Evolutionary conservation across 2,113 vertebrate genomes (phyloP).

Genomic region (Xyrauchen texanus): DNA sequence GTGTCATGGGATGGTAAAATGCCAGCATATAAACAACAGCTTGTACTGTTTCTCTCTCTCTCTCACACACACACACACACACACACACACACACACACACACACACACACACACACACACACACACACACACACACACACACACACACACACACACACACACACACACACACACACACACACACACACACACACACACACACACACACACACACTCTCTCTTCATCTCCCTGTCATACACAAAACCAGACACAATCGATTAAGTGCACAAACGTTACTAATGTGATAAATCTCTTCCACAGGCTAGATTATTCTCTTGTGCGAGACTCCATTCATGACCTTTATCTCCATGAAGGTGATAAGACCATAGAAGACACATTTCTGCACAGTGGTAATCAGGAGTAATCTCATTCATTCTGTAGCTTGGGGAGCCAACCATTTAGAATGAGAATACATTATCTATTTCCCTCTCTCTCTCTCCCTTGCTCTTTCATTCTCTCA

Average conservation of each 20-base stretch:
- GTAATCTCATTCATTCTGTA: constrained; percentile 24
- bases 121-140: not conserved
- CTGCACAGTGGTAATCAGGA: constrained; percentile 19
- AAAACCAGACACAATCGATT: constrained; percentile 15
- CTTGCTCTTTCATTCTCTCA: not conserved
- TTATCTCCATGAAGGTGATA: constrained; percentile 27
- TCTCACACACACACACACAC: not conserved
- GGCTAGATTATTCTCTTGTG: constrained; percentile 11
- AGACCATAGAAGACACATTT: constrained; percentile 1
- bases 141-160: not conserved
- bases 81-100: not conserved
- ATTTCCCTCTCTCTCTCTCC: not conserved
- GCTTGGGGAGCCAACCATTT: constrained; percentile 4
- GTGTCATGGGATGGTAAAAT: not conserved
- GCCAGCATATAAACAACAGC: constrained; percentile 21
- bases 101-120: not conserved
- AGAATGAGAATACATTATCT: not conserved
- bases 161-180: not conserved
- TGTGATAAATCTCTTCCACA: constrained; percentile 19
- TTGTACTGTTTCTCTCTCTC: not conserved
- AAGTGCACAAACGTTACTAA: not conserved
- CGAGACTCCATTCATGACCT: constrained; percentile 7
- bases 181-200: not conserved
- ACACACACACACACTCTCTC: not conserved
- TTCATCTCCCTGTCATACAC: not conserved